Base-by-base conservation (phyloP, 2,888 invertebrate species). In the Perizoma affinitatum region DNA sequence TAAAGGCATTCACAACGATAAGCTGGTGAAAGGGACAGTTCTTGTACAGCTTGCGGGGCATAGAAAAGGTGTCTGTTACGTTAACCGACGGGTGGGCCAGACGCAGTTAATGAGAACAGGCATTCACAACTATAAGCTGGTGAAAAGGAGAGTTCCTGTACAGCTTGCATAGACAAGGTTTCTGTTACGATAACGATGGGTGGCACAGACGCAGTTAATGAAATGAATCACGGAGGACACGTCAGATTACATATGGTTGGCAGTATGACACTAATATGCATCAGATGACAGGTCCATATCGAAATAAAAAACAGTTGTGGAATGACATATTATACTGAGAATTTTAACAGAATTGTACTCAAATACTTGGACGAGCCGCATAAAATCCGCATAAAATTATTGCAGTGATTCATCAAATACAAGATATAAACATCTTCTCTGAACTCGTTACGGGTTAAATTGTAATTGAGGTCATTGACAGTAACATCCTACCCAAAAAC, bases 181-280 rank as follows among this genome's bases (percentile, higher is more conserved):
- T 6, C 38, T 6, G 7, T 38, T 1, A 38, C 7, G 6, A 38
- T 6, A 7, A 7, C 6, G 38, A 7, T 5, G 38, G 38, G 38
- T 5, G 38, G 38, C 3, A 1, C 38, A 38, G 47, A 22, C 47
- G 47, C n/a, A 35, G 47, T n/a, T n/a, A 47, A 35, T 48, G 53
- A 49, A 54, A 48, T 54, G 40, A 40, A 40, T 10, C 40, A 22
- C 22, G 40, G 46, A 44, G 41, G 34, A 11, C 42, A 48, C 58
- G 40, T 42, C 47, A 52, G 51, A 46, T 61, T 52, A 48, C 44
- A 47, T 9, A 51, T 51, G 55, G 44, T 44, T 56, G 44, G 35
- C 22, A 52, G 52, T 40, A 40, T 52, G 35, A 41, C 48, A 56
- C 52, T 61, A 52, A 56, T 51, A 38, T 48, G 52, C 40, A 48